phyloP scores from a whole-genome alignment of 2,797 vertebrate genomes.

The Eulemur albifrons region DNA sequence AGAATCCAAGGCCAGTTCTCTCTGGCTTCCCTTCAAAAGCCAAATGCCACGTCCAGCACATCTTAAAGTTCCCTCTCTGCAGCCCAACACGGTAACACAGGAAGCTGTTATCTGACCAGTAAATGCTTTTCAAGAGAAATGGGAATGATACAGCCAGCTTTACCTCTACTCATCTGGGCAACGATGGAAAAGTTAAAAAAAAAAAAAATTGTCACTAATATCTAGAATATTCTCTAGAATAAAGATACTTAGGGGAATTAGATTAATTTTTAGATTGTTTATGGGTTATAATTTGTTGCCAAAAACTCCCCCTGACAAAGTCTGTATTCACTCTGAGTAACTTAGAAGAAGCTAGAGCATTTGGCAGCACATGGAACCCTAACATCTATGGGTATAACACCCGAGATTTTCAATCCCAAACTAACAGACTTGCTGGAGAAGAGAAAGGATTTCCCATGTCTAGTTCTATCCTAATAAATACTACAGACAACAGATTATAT shows the following conservation, averaged over 20 bases:
- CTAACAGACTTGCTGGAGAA: neutral
- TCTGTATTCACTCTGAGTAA: neutral
- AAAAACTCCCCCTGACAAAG: neutral
- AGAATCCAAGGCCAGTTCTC: neutral
- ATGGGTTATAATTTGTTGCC: neutral
- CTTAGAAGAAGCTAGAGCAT: neutral
- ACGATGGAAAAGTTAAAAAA: neutral
- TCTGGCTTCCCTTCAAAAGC: neutral
- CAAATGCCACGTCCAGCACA: neutral
- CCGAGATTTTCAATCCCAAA: conserved; percentile 16
- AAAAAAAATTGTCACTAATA: neutral
- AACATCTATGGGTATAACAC: neutral
- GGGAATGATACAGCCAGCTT: neutral
- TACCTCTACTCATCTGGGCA: conserved; percentile 18
- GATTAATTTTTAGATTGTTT: neutral
- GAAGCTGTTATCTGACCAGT: neutral
- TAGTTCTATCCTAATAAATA: neutral
- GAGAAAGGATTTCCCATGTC: neutral
- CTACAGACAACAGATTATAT: neutral
- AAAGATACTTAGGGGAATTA: neutral
- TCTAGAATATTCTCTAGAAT: neutral
- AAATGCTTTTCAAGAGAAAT: neutral
- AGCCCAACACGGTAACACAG: neutral
- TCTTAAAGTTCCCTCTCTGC: neutral
- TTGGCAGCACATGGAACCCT: neutral